Conservation (phyloP, 2,113 vertebrate species). For the Pan troglodytes region NHGRI_mPanTro3-v2.1_pri NC_072422.2:30261501-30262000, state of each 20-base stretch:
- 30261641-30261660: accelerated
- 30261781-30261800: accelerated
- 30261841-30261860: accelerated
- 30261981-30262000: too few relatives aligned
- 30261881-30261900: background rate
- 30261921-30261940: background rate
- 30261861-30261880: background rate
- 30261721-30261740: accelerated
- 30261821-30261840: accelerated
- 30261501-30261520: background rate
- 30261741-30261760: too few relatives aligned
- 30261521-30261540: background rate
- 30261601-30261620: background rate
- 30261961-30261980: background rate
- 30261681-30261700: background rate
- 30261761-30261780: accelerated
- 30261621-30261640: accelerated
- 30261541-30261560: accelerated
- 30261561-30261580: background rate
- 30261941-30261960: background rate
- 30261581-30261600: background rate
- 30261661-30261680: too few relatives aligned
- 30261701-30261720: accelerated
- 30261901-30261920: background rate
- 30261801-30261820: background rate